phyloP scores from a whole-genome alignment of 2,113 vertebrate genomes.

The Hypocryptadius cinnamomeus region DNA sequence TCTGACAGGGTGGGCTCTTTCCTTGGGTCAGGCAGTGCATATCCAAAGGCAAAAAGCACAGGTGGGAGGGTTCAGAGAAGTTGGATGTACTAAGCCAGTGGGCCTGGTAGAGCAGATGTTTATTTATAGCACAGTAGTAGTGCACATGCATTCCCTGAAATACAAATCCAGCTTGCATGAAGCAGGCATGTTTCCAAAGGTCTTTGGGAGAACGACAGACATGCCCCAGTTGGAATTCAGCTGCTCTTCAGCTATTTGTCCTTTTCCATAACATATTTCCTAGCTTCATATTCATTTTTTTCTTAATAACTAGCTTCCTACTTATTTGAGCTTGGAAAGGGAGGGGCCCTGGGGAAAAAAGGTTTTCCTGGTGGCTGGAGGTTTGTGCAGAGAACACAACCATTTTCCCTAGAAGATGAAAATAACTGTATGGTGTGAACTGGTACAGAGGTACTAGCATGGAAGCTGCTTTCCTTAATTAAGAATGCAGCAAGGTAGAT shows the following conservation, averaged over 20 bases:
- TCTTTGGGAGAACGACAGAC: background rate
- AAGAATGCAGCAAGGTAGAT: background rate
- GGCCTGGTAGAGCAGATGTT: background rate
- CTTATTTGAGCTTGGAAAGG: background rate
- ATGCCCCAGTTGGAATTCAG: background rate
- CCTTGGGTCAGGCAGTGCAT: background rate
- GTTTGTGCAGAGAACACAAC: background rate
- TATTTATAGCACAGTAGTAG: slow-evolving; percentile 17
- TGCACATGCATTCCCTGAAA: background rate
- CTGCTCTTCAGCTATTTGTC: background rate
- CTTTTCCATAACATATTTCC: background rate
- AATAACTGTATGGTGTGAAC: rapidly evolving
- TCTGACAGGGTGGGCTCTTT: background rate
- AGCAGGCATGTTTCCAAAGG: background rate
- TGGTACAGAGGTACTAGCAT: rapidly evolving
- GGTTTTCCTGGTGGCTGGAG: background rate
- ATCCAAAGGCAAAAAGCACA: background rate
- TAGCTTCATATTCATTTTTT: background rate
- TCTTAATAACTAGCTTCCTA: background rate
- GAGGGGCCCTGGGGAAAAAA: background rate
- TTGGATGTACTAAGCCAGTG: background rate
- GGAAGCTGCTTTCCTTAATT: background rate
- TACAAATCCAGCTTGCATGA: background rate
- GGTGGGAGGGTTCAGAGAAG: background rate
- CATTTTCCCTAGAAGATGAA: background rate